Conservation (phyloP, 2,113 vertebrate species). For the Calidris pugnax region DNA sequence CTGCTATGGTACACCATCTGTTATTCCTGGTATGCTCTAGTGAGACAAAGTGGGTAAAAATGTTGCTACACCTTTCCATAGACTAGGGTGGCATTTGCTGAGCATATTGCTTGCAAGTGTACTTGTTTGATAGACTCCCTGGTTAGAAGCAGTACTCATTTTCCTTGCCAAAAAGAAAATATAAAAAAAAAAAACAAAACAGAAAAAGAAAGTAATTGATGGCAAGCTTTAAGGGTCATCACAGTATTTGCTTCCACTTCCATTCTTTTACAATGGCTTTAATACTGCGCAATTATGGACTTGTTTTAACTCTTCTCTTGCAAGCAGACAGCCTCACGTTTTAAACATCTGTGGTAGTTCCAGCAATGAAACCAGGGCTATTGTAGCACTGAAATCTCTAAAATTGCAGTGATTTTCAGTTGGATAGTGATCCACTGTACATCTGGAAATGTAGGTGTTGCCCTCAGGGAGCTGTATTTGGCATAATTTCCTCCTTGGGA, state of each 20-base stretch:
- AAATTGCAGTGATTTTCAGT: slow-evolving; percentile 18
- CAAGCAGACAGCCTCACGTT: neutral
- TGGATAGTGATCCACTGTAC: neutral
- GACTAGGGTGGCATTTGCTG: neutral
- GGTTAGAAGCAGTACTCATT: neutral
- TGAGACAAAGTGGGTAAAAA: neutral
- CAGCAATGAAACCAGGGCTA: neutral
- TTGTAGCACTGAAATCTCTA: neutral
- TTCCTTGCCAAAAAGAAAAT: neutral
- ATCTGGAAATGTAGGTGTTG: slow-evolving; percentile 14
- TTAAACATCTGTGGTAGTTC: neutral
- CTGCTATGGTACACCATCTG: neutral
- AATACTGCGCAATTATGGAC: neutral
- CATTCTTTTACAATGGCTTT: neutral
- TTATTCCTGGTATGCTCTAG: neutral
- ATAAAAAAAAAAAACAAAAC: neutral
- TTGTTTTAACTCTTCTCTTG: slow-evolving; percentile 1
- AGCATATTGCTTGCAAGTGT: neutral
- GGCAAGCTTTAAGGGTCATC: neutral
- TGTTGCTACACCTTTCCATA: neutral
- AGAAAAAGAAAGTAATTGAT: neutral
- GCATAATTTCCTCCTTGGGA: slow-evolving; percentile 2
- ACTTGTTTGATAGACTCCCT: neutral
- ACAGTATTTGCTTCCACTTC: neutral
- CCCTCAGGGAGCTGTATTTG: neutral